Conservation (phyloP, 1,140 invertebrate species). For the Diorhabda carinulata region DNA sequence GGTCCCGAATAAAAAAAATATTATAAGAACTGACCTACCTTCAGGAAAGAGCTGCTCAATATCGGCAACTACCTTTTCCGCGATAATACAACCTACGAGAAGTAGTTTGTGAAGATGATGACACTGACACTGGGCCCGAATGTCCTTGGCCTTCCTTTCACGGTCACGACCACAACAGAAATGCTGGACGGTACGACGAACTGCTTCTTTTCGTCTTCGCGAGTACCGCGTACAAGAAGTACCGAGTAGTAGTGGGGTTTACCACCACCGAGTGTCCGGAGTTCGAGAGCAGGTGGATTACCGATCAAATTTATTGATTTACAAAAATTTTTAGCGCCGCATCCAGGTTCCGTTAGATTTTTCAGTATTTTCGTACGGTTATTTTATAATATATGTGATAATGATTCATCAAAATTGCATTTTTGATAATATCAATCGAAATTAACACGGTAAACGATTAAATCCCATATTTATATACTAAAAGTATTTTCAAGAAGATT, state of each 20-base stretch:
- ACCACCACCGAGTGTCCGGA: neutral
- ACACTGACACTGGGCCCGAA: constrained; percentile 1
- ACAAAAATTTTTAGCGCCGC: neutral
- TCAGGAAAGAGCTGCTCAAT: neutral
- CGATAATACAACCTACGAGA: neutral
- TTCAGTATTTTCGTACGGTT: no score
- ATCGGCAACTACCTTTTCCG: neutral
- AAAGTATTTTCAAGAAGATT: no score
- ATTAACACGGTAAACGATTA: no score
- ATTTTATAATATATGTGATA: no score
- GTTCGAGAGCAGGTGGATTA: neutral
- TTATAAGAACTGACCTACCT: neutral
- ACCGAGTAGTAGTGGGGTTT: neutral
- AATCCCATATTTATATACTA: no score
- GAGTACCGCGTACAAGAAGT: neutral
- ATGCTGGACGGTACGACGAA: neutral
- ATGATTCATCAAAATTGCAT: no score
- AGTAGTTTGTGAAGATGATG: neutral
- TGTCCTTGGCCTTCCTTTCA: constrained; percentile 1
- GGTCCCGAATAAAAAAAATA: no score
- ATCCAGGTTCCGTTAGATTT: no score
- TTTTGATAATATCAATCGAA: no score
- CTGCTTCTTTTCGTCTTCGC: neutral
- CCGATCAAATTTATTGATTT: neutral
- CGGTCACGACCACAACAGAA: neutral